A percentile compares a stretch with the other conserved stretches of the same genome.
Conservation (phyloP, 2,888 invertebrate genomes). For the Diarsia dahlii region DNA sequence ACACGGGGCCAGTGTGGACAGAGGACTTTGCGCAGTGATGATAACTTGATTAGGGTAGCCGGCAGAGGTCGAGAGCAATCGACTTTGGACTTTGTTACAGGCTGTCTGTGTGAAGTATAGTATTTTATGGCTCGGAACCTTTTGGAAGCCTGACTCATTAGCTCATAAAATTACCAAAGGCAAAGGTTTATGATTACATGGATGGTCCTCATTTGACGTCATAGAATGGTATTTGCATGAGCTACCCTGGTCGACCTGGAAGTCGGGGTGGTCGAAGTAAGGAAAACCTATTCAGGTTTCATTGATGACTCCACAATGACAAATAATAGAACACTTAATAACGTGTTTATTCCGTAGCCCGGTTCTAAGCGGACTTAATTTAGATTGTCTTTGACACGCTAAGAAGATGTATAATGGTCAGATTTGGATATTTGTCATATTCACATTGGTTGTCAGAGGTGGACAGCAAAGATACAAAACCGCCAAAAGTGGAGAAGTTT, state of each 20-base stretch:
- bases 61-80: not conserved
- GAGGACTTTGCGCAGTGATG: conserved; percentile 9
- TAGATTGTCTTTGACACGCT: not conserved
- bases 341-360: not conserved
- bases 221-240: not conserved
- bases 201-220: not conserved
- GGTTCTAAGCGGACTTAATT: not conserved
- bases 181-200: not conserved
- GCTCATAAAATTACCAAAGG: not conserved
- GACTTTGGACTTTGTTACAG: conserved; percentile 14
- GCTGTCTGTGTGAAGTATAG: not conserved
- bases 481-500: too few relatives aligned
- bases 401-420: not conserved
- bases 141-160: not conserved
- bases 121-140: not conserved
- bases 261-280: not conserved
- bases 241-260: not conserved
- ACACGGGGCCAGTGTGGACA: not conserved
- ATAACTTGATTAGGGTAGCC: conserved; percentile 40
- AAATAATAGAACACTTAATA: not conserved
- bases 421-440: not conserved
- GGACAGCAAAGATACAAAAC: too few relatives aligned
- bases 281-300: not conserved
- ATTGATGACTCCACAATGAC: not conserved
- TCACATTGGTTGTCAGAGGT: too few relatives aligned